phyloP scores from a whole-genome alignment of 2,113 vertebrate genomes.

The Campylomormyrus tamandua region DNA sequence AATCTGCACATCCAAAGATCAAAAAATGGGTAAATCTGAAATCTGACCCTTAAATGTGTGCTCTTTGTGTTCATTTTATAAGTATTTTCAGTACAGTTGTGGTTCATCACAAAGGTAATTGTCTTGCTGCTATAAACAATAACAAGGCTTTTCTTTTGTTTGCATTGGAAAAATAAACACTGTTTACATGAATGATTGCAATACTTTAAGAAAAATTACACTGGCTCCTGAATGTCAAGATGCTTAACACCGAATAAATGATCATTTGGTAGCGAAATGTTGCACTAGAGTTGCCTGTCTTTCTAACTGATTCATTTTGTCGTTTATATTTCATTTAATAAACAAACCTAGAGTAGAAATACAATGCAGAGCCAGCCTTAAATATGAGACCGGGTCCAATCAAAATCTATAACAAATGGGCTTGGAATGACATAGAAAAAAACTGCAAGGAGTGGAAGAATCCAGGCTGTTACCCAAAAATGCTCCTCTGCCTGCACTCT shows the following conservation, averaged over 20 bases:
- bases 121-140: neutral
- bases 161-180: neutral
- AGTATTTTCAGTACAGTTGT: neutral
- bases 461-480: slow-evolving; percentile 34
- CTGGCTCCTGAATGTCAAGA: neutral
- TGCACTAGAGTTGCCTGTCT: neutral
- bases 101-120: neutral
- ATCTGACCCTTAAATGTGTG: neutral
- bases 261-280: neutral
- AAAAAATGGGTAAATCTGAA: neutral
- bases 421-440: slow-evolving; percentile 29
- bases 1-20: neutral
- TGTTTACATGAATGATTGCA: neutral
- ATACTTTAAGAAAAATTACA: neutral
- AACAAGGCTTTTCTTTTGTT: neutral
- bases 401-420: slow-evolving; percentile 28
- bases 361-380: neutral
- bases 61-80: neutral
- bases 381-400: slow-evolving; percentile 26
- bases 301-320: neutral
- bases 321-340: neutral
- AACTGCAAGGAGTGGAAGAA: neutral
- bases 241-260: neutral
- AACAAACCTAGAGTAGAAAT: neutral
- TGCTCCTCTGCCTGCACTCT: slow-evolving; percentile 41